These are phyloP conservation scores for Lacanobia wlatinum DNA, from an alignment of 2,888 invertebrate species.

Conservation along the genomic window DNA sequence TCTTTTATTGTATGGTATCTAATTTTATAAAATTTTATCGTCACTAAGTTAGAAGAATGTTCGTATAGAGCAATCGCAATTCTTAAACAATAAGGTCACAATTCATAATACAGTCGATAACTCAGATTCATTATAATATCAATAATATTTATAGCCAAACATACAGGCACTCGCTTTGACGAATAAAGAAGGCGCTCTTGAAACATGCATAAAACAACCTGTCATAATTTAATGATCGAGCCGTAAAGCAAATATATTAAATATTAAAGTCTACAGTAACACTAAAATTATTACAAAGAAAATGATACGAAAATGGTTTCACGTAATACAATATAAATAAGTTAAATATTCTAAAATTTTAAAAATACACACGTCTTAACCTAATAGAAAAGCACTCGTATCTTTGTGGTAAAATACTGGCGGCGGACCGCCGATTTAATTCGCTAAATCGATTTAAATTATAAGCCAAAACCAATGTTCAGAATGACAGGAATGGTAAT, in stretches of 20 bases:
- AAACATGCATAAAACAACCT: slow-evolving; percentile 85
- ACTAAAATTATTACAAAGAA: slow-evolving; percentile 90
- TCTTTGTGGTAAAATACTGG: slow-evolving; percentile 79
- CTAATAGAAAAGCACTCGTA: slow-evolving; percentile 90
- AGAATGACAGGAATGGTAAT: slow-evolving; percentile 85
- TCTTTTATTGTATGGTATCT: slow-evolving; percentile 80
- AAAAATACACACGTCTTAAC: slow-evolving; percentile 90
- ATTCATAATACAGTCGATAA: slow-evolving; percentile 74
- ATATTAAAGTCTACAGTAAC: slow-evolving; percentile 89
- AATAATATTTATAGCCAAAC: slow-evolving; percentile 76
- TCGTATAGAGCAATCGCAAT: slow-evolving; percentile 70
- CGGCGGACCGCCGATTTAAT: slow-evolving; percentile 70
- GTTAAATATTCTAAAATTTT: slow-evolving; percentile 91
- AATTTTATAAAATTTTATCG: slow-evolving; percentile 84
- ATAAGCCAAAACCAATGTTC: slow-evolving; percentile 83
- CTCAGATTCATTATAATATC: slow-evolving; percentile 80
- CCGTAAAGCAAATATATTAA: slow-evolving; percentile 90
- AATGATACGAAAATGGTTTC: slow-evolving; percentile 88
- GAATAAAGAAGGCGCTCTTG: slow-evolving; percentile 85
- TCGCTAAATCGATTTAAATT: slow-evolving; percentile 69
- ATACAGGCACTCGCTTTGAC: slow-evolving; percentile 86
- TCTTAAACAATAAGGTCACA: slow-evolving; percentile 81
- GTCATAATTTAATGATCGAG: slow-evolving; percentile 87
- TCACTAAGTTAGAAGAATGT: slow-evolving; percentile 80
- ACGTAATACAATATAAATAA: slow-evolving; percentile 91